Base-by-base conservation (phyloP, 1,140 invertebrate species). In the Aphaenogaster rudis region DNA sequence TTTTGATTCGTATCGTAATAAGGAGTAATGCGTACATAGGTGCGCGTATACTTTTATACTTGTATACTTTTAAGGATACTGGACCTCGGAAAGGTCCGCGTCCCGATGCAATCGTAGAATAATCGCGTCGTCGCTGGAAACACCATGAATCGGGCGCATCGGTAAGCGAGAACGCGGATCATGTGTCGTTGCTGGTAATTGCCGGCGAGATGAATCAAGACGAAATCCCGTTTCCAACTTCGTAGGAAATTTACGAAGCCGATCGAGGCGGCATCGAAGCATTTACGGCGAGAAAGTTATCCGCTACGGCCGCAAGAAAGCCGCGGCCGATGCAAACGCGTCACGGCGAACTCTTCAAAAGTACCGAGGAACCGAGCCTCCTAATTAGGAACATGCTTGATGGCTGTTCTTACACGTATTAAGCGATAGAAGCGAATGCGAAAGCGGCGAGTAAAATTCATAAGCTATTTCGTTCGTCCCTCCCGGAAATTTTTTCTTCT, bases 271-370 rank as follows among this genome's bases (percentile, higher is more conserved):
- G 84, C 59, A 50, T 57, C 54, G 52, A 42, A 71, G 71, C 91
- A 67, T 91, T 92, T 92, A 92, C 91, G 91, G 91, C 91, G 91
- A 92, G 91, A 92, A 92, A 92, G 91, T 92, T 91, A 84, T 89
- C 54, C 88, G 63, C 59, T 42, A 80, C 69, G 33, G 48, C 63
- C 48, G 88, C 88, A 90, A 90, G 82, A 91, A 90, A 91, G 86
- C 86, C 86, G 81, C 79, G 78, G 64, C 45, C 76, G 79, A 91
- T 91, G 89, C 89, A 88, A 90, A 91, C 77, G 79, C 63, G 78
- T 59, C 45, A 28, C 21, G 50, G 45, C 52, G 33, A 79, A 28
- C 63, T 63, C 82, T 86, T 88, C 87, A 79, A 88, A 91, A 91
- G 77, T 81, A 86, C 85, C 64, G 84, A 61, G 72, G 76, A 78